Percentiles rank a stretch among this genome's conserved stretches.
These are phyloP conservation scores for Entomyzon cyanotis DNA, from an alignment of 2,113 vertebrate genomes.

Conservation along the genomic window DNA sequence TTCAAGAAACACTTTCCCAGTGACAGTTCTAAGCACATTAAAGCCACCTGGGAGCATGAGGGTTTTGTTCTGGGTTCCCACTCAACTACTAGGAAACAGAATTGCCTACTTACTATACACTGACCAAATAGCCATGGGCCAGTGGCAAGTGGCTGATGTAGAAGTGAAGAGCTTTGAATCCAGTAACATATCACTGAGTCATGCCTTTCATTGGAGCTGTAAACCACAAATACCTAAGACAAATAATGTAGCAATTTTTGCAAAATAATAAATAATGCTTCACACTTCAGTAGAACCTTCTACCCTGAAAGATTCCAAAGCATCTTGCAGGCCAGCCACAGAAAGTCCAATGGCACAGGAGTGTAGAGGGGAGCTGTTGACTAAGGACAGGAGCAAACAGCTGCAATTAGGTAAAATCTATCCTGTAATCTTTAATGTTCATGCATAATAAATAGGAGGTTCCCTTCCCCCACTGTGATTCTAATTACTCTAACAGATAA, in stretches of 20 bases:
- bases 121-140: neutral
- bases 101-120: neutral
- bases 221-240: conserved; percentile 11
- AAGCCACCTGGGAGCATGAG: neutral
- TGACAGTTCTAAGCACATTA: neutral
- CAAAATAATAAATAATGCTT: conserved; percentile 11
- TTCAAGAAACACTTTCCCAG: neutral
- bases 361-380: neutral
- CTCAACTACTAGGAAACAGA: neutral
- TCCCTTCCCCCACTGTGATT: neutral
- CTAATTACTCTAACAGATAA: neutral
- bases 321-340: neutral
- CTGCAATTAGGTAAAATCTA: neutral
- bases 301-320: neutral
- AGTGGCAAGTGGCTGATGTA: neutral
- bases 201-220: conserved; percentile 10
- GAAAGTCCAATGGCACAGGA: neutral
- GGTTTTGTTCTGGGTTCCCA: neutral
- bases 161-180: conserved; percentile 23
- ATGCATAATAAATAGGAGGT: neutral
- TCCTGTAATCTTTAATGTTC: neutral
- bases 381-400: conserved; percentile 7
- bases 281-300: neutral
- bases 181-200: neutral
- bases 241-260: neutral